Conservation (phyloP, 1,140 invertebrate genomes). For the Venustaconcha ellipsiformis region DNA sequence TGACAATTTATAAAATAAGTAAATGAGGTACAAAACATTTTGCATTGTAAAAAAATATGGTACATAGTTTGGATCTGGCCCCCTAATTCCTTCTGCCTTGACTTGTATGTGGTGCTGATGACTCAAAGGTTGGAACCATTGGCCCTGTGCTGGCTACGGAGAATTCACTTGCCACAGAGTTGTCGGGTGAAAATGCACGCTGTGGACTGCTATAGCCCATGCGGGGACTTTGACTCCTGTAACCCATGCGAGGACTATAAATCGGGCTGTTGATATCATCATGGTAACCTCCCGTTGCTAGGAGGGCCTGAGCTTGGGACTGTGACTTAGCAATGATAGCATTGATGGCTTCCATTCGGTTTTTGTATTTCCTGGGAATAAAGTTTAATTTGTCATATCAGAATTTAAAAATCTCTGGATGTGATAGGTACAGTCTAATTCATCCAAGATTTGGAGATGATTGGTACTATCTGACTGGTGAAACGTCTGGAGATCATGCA, state of each 20-base stretch:
- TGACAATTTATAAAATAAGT: too few relatives aligned
- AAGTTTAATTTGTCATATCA: constrained; percentile 5
- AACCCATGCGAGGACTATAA: neutral
- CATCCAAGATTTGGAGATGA: too few relatives aligned
- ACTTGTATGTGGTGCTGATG: too few relatives aligned
- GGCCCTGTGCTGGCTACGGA: constrained; percentile 25
- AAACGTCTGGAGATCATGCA: too few relatives aligned
- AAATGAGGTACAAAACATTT: too few relatives aligned
- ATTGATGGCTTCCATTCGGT: constrained; percentile 64
- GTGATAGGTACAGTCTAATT: neutral
- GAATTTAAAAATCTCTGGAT: neutral
- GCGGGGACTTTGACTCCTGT: constrained; percentile 3
- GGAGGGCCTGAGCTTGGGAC: constrained; percentile 57
- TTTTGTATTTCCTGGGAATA: constrained; percentile 53
- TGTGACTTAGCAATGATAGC: constrained; percentile 63
- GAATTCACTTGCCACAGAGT: constrained; percentile 21
- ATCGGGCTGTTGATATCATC: constrained; percentile 25
- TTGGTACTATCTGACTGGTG: too few relatives aligned
- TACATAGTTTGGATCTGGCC: too few relatives aligned
- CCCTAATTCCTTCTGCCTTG: too few relatives aligned
- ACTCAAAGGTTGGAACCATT: neutral
- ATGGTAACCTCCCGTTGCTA: constrained; percentile 49
- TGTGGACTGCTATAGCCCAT: constrained; percentile 7
- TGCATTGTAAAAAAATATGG: too few relatives aligned
- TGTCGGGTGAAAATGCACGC: constrained; percentile 18